Base-by-base conservation (phyloP, 2,797 vertebrate genomes). In the Gambusia yucatana region DNA sequence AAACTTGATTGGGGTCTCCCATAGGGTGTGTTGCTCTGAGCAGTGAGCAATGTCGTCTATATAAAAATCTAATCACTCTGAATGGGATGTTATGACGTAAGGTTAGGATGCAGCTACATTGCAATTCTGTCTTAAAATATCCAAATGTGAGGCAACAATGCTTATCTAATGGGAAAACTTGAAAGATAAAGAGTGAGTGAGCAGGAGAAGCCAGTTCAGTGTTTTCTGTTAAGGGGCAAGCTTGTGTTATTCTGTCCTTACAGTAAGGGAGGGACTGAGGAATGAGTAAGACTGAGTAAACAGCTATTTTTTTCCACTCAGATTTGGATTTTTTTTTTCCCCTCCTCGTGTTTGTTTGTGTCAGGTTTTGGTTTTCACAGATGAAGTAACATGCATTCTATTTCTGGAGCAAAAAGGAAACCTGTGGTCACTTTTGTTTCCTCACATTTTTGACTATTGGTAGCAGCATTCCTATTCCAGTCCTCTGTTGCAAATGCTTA, bases 251-350 rank as follows among this genome's bases (percentile, higher is more conserved):
- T 74, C 39, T 84, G 41, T 81, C 79, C 70, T 87, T 92, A 82
- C 80, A 88, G 84, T 57, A 78, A 87, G 82, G 84, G 88, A 88
- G 90, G 79, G 88, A 87, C 84, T 79, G 75, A 82, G 78, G 72
- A 90, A 73, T 82, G 82, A 79, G 77, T 81, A 57, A 87, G 82
- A 25, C 20, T 25, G 20, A 67, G 65, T 43, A 84, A 82, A 78
- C 17, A 11, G 63, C 86, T 84, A 83, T 90, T 89, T 89, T 90
- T 55, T 16, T 2, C 10, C 47, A 0, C 61, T 44, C 46, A n/a
- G 76, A 74, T 81, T 83, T 78, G 28, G 48, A 78, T 84, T 70
- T 52, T 17, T 70, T 17, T 69, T 81, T 33, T 76, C 55, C 44
- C 44, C 28, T 76, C 13, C 30, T 46, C 67, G 33, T 55, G 41